A percentile compares a stretch with the other conserved stretches of the same genome.
phyloP scores from a whole-genome alignment of 1,140 invertebrate genomes.

The Hydropsyche tenuis region DNA sequence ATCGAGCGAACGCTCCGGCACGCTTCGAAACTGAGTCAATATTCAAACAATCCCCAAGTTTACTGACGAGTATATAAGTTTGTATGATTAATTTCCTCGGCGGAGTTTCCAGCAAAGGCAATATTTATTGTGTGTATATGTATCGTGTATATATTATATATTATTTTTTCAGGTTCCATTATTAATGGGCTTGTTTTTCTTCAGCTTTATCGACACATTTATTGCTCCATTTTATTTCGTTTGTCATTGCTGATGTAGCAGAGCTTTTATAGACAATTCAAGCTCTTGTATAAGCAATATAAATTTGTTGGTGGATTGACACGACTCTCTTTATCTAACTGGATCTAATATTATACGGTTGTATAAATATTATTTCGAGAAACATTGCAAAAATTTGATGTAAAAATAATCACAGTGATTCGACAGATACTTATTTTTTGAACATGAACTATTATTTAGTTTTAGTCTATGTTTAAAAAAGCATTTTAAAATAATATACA shows the following conservation, averaged over 20 bases:
- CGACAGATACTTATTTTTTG: too few relatives aligned
- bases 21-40: conserved; percentile 18
- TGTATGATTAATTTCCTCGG: neutral
- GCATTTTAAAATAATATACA: too few relatives aligned
- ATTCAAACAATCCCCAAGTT: conserved; percentile 7
- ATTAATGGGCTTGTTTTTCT: conserved; percentile 34
- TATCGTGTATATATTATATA: neutral
- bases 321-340: conserved; percentile 5
- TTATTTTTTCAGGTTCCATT: conserved; percentile 10
- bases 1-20: neutral
- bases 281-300: conserved; percentile 29
- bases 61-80: neutral
- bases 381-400: too few relatives aligned
- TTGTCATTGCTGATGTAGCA: conserved; percentile 35
- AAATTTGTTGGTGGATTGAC: conserved; percentile 22
- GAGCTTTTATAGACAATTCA: conserved; percentile 35
- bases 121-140: neutral
- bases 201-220: conserved; percentile 31
- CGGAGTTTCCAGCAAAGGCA: neutral
- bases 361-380: too few relatives aligned
- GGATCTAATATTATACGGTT: too few relatives aligned
- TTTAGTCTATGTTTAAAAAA: too few relatives aligned
- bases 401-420: too few relatives aligned
- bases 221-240: conserved; percentile 32
- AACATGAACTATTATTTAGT: too few relatives aligned